A percentile compares a stretch with the other conserved stretches of the same genome.
Conservation (phyloP, 53 echinoderm and acorn worm species). For the Pentamera pediparva region DNA sequence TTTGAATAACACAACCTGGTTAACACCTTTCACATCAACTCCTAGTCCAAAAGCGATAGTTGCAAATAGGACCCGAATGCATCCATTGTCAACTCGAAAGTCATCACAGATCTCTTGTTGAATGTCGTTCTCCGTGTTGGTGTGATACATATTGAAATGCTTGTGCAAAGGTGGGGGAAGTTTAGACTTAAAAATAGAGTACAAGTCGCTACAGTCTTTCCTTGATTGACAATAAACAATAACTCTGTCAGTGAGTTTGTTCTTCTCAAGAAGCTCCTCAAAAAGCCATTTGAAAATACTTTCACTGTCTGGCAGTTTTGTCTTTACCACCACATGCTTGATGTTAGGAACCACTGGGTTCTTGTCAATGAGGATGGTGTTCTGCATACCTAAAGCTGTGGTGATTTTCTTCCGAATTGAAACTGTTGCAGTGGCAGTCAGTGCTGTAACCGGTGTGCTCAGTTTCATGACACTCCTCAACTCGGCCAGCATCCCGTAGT, state of each 20-base stretch:
- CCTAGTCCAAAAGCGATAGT: slow-evolving; percentile 10
- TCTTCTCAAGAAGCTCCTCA: slow-evolving; percentile 1
- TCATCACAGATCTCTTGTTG: slow-evolving; percentile 25
- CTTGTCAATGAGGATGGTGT: not conserved
- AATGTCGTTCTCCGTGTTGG: slow-evolving; percentile 37
- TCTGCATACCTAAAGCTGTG: slow-evolving; percentile 17
- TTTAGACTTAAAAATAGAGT: not conserved
- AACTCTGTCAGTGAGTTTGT: not conserved
- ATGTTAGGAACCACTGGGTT: slow-evolving; percentile 17
- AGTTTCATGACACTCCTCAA: not conserved
- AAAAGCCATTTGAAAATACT: slow-evolving; percentile 9
- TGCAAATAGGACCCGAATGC: slow-evolving; percentile 23
- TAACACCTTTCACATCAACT: slow-evolving; percentile 8
- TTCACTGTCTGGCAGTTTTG: slow-evolving; percentile 10
- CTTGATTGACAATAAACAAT: slow-evolving; percentile 16
- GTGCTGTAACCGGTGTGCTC: slow-evolving; percentile 19
- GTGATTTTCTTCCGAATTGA: not conserved
- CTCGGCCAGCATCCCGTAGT: slow-evolving; percentile 14
- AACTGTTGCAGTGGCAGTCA: slow-evolving; percentile 47
- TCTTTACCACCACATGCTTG: slow-evolving; percentile 25
- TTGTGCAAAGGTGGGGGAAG: not conserved
- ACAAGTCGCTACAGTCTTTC: slow-evolving; percentile 5
- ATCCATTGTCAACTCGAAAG: slow-evolving; percentile 15
- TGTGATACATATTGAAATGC: slow-evolving; percentile 50
- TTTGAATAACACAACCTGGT: not conserved